phyloP scores from a whole-genome alignment of 2,797 vertebrate genomes.

The Dermochelys coriacea region DNA sequence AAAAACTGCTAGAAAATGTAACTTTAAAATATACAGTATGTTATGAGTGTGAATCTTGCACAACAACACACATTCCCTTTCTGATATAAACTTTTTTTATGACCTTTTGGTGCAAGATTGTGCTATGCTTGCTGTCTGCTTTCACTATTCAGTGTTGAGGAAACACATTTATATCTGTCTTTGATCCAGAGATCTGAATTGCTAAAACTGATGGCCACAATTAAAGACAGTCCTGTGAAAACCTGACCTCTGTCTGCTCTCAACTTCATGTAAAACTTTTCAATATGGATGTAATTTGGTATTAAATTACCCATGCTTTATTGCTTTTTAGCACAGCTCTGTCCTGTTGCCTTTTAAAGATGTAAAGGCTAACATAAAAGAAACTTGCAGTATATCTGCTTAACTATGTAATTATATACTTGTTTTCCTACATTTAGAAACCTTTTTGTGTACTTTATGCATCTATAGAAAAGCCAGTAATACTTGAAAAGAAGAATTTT shows the following conservation, averaged over 20 bases:
- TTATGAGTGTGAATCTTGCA: slow-evolving; percentile 63
- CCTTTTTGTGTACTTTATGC: slow-evolving; percentile 67
- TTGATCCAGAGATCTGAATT: slow-evolving; percentile 83
- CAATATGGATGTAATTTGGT: slow-evolving; percentile 94
- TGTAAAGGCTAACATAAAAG: slow-evolving; percentile 81
- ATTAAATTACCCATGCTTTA: slow-evolving; percentile 94
- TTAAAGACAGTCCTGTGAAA: slow-evolving; percentile 86
- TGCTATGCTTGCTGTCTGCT: slow-evolving; percentile 78
- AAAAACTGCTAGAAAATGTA: slow-evolving; percentile 46
- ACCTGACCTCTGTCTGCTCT: slow-evolving; percentile 87
- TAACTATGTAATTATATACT: slow-evolving; percentile 82
- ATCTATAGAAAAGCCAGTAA: slow-evolving; percentile 55
- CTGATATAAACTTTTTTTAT: slow-evolving; percentile 74
- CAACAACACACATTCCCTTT: slow-evolving; percentile 50
- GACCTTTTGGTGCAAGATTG: slow-evolving; percentile 80
- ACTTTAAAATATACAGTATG: not conserved
- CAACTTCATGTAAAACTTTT: slow-evolving; percentile 94
- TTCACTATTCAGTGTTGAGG: slow-evolving; percentile 74
- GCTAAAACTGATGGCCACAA: slow-evolving; percentile 84
- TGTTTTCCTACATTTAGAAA: slow-evolving; percentile 81
- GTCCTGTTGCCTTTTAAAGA: slow-evolving; percentile 84
- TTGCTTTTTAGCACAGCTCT: slow-evolving; percentile 88
- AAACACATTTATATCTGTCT: slow-evolving; percentile 83
- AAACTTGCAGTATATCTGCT: slow-evolving; percentile 81
- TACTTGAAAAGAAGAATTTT: slow-evolving; percentile 33